These are phyloP conservation scores for Sarcophaga carnaria DNA, from an alignment of 2,888 invertebrate genomes.

Conservation along the genomic window DNA sequence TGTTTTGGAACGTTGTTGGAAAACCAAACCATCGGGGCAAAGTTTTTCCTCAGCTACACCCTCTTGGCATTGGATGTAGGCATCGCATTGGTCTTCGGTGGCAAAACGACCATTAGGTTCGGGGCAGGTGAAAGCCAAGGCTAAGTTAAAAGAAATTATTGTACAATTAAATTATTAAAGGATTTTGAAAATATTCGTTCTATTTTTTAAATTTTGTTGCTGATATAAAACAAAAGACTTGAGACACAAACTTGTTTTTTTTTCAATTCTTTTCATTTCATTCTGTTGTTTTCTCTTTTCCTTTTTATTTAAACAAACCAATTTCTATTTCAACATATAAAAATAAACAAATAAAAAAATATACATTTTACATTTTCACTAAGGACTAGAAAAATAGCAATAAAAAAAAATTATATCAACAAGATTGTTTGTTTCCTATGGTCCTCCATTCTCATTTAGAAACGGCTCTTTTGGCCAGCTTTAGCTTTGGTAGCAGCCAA, in stretches of 20 bases:
- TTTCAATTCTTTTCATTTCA: conserved; percentile 15
- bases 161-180: not conserved
- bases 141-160: conserved; percentile 66
- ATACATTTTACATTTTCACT: conserved; percentile 57
- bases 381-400: conserved; percentile 69
- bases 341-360: conserved; percentile 18
- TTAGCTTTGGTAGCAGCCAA: conserved; percentile 71
- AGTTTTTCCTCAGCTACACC: conserved; percentile 88
- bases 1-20: conserved; percentile 83
- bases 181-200: not conserved
- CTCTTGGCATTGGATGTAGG: conserved; percentile 87
- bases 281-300: conserved; percentile 31
- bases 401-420: conserved; percentile 49
- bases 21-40: conserved; percentile 92
- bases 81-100: conserved; percentile 87
- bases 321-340: too few relatives aligned
- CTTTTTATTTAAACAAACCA: too few relatives aligned
- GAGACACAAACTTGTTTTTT: not conserved
- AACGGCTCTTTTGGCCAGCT: conserved; percentile 45
- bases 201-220: not conserved
- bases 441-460: conserved; percentile 53
- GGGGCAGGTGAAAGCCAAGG: conserved; percentile 82
- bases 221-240: too few relatives aligned
- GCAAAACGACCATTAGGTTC: conserved; percentile 87
- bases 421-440: conserved; percentile 19